Evolutionary conservation across 1,140 invertebrate species (phyloP).

Genomic region (Cydia splendana): DNA sequence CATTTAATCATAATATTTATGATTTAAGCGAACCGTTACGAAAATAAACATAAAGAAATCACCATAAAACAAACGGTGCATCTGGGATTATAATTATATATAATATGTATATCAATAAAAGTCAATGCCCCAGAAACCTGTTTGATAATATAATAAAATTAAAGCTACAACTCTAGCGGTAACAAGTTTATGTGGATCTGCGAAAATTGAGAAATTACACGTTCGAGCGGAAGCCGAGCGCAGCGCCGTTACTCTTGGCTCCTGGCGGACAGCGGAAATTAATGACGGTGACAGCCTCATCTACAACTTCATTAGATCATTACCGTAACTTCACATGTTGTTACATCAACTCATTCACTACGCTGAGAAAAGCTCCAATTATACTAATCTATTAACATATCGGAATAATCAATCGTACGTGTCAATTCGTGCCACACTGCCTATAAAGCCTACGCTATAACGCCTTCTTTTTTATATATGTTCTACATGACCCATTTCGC

Average conservation of each 20-base stretch:
- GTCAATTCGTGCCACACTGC: not conserved
- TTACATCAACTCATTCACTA: not conserved
- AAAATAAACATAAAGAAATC: conserved; percentile 22
- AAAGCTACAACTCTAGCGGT: conserved; percentile 21
- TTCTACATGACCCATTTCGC: not conserved
- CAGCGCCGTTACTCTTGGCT: not conserved
- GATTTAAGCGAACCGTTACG: conserved; percentile 23
- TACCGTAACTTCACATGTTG: not conserved
- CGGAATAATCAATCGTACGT: not conserved
- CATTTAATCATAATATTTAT: no score
- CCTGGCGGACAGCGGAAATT: conserved; percentile 1
- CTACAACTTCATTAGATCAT: not conserved
- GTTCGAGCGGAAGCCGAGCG: conserved; percentile 12
- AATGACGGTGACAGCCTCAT: not conserved
- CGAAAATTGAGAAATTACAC: conserved; percentile 29
- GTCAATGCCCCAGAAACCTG: conserved; percentile 46
- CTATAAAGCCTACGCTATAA: conserved; percentile 8
- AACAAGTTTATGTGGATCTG: conserved; percentile 20
- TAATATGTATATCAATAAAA: conserved; percentile 39
- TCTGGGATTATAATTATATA: conserved; percentile 33
- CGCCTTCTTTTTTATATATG: not conserved
- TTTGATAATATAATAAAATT: conserved; percentile 40
- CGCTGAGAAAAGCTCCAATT: not conserved
- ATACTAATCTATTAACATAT: not conserved
- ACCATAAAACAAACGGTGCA: conserved; percentile 32